Base-by-base conservation (phyloP, 2,888 invertebrate species). In the Papilio protenor region DNA sequence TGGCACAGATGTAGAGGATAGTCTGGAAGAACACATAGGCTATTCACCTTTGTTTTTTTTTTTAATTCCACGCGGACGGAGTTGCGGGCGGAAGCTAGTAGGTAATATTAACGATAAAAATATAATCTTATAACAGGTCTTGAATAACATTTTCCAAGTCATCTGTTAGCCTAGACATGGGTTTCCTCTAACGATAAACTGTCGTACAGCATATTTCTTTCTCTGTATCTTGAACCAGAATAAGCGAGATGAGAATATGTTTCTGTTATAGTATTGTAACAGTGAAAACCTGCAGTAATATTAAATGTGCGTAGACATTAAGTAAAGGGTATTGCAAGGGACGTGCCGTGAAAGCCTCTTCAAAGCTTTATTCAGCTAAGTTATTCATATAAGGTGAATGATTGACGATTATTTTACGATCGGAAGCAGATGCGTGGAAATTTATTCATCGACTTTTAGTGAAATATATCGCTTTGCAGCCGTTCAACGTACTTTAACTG, bases 321-420 rank as follows among this genome's bases (percentile, higher is more conserved):
- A 64, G 33, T 64, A 33, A 64, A 64, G 40, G 16, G 16, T 33
- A 33, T 40, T 64, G 18, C 18, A 64, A 64, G 64, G 40, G 64
- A 64, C 61, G 61, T 27, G 16, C 61, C 61, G 6, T 33, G 3
- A 23, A 64, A 59, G 59, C 59, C 59, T 23, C 23, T 59, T 59
- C 59, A 23, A 23, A 59, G 59, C 23, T 59, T 59, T 23, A 59
- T 59, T 59, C 3, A 12, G 59, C 21, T 11, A 59, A 64, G 64
- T 64, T 64, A 64, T 64, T 64, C 18, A 40, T 64, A 64, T n/a
- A 64, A 64, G 64, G 18, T 40, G n/a, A 40, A 64, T 64, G 64
- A 64, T 64, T 33, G 64, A 40, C 64, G 64, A 64, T 40, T 64
- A 40, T 64, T 40, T 40, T 64, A 40, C 18, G 18, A 64, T 40